Evolutionary conservation across 2,888 invertebrate species (phyloP), one percentile per base, ranked within the genome.

Genomic region (Rhorus exstirpatorius): DNA sequence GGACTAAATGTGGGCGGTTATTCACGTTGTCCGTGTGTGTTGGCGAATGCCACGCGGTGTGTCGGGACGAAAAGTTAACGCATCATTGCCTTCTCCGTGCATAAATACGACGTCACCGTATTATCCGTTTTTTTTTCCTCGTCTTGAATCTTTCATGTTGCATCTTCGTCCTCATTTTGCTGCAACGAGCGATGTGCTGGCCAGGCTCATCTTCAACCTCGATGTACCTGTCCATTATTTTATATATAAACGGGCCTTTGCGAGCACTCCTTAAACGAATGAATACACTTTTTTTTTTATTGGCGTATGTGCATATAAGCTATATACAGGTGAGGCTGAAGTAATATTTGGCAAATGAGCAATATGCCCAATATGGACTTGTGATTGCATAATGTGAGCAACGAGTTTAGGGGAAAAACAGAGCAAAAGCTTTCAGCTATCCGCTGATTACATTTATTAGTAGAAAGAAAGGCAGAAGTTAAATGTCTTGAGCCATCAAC

Each of bases 181-280:
- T 55, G 14, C 24, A 65, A 24, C 49, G n/a, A 58, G 21, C 44
- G 17, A 19, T n/a, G 53, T 35, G 60, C 79, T 44, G 6, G 55
- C 41, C 55, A 55, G 53, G 38, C 74, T 68, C 79, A 82, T 82
- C 74, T 63, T 60, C 75, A 60, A 75, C 75, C 75, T 75, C 79
- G 58, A 79, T 82, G 79, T 72, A 83, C 83, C 79, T 72, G 79
- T 83, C 75, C 70, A 65, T 83, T 83, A 83, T 79, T 65, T 71
- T 46, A 74, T 68, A 75, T 38, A 31, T 21, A n/a, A n/a, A 26
- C 41, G 55, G 24, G 35, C 71, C 71, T 71, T 60, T 19, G n/a
- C 77, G 61, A 58, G 61, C 68, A 68, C 72, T 68, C 63, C 81
- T 74, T 65, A 60, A 63, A 53, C 61, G 72, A 10, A 68, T 24